These are phyloP conservation scores for Tympanuchus pallidicinctus DNA, from an alignment of 2,113 vertebrate genomes.

Conservation along the genomic window DNA sequence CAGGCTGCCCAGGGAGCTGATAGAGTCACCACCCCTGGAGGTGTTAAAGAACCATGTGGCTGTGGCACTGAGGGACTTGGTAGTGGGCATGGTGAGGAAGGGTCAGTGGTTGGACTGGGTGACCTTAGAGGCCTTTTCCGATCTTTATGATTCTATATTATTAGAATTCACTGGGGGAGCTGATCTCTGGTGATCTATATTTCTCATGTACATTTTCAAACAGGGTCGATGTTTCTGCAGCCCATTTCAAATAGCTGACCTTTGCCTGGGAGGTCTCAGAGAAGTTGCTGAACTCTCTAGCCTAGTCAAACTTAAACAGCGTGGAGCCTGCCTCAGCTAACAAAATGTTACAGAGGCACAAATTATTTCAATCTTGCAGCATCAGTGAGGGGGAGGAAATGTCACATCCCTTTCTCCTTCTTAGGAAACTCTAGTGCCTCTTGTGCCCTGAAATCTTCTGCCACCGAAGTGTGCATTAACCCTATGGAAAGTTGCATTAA, in stretches of 20 bases:
- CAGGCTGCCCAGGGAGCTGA: no score
- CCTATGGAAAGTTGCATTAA: fast-evolving
- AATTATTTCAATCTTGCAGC: not conserved
- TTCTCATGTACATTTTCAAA: not conserved
- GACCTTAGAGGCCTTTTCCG: no score
- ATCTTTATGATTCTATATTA: not conserved
- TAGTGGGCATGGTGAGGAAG: no score
- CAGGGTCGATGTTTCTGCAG: not conserved
- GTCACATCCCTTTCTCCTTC: fast-evolving
- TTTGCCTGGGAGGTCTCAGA: not conserved
- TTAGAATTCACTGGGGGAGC: not conserved
- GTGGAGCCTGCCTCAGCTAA: not conserved
- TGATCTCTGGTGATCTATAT: not conserved
- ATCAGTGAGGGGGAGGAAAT: not conserved
- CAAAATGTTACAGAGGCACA: not conserved
- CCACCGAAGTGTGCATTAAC: not conserved
- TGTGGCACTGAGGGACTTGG: no score
- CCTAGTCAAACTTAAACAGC: not conserved
- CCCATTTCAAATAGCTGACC: not conserved
- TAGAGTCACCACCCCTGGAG: no score
- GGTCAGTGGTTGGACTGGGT: no score
- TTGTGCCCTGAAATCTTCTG: fast-evolving
- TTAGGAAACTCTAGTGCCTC: not conserved
- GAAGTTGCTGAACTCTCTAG: not conserved
- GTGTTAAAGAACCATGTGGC: no score